Conservation (phyloP, 2,888 invertebrate species). For the Hydroisotoma schaefferi region DNA sequence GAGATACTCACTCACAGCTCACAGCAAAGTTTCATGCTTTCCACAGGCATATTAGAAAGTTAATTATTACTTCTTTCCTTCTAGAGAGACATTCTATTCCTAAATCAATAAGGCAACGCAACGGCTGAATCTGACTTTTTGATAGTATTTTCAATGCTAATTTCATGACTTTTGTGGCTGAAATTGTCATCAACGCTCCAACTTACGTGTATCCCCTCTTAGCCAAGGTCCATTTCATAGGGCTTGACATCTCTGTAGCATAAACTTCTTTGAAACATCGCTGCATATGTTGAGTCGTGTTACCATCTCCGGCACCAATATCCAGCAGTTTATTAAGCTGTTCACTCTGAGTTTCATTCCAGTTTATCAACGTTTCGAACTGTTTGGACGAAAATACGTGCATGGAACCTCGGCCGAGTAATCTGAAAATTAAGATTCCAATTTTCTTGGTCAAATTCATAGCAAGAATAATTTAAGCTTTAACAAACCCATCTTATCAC, state of each 20-base stretch:
- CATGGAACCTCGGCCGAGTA: slow-evolving; percentile 91
- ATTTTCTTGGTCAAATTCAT: too few species aligned
- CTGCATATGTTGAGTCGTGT: slow-evolving; percentile 77
- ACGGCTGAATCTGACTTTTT: neutral
- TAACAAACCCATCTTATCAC: too few species aligned
- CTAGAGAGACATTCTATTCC: neutral
- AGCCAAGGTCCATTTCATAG: slow-evolving; percentile 67
- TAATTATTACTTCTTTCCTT: neutral
- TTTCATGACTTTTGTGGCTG: too few species aligned
- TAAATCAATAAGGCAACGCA: neutral
- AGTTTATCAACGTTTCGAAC: slow-evolving; percentile 63
- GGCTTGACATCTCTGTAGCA: slow-evolving; percentile 85
- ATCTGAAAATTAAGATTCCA: slow-evolving; percentile 58
- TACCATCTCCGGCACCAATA: slow-evolving; percentile 94
- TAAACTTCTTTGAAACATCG: slow-evolving; percentile 69
- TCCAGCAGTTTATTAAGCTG: slow-evolving; percentile 62
- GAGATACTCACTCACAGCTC: neutral
- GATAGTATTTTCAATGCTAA: too few species aligned
- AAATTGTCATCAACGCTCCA: slow-evolving; percentile 16
- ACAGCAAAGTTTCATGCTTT: neutral
- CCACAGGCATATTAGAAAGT: slow-evolving; percentile 1
- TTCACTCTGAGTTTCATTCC: slow-evolving; percentile 42
- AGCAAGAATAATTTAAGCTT: too few species aligned
- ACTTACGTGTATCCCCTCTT: slow-evolving; percentile 74
- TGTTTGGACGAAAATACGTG: slow-evolving; percentile 86